A percentile compares a stretch with the other conserved stretches of the same genome.
Conservation (phyloP, 2,888 invertebrate species). For the Corbicula japonica region DNA sequence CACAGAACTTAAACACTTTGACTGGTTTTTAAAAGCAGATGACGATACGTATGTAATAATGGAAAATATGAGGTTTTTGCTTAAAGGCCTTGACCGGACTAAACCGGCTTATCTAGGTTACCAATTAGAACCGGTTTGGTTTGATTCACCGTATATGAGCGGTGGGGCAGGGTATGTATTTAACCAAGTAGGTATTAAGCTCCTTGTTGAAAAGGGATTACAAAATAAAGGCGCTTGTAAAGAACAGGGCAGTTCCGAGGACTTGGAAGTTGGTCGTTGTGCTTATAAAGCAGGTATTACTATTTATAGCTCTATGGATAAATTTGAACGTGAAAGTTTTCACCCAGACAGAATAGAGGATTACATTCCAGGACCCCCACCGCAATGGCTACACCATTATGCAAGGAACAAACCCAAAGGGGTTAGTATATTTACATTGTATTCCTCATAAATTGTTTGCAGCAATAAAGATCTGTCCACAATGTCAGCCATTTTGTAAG, state of each 20-base stretch:
- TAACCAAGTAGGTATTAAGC: conserved; percentile 51
- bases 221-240: conserved; percentile 48
- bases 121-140: conserved; percentile 60
- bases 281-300: conserved; percentile 52
- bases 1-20: conserved; percentile 56
- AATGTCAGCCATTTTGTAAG: neutral
- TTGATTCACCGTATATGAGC: conserved; percentile 66
- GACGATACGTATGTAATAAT: conserved; percentile 65
- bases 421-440: conserved; percentile 46
- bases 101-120: conserved; percentile 58
- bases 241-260: conserved; percentile 61
- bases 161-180: conserved; percentile 67
- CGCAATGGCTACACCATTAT: conserved; percentile 61
- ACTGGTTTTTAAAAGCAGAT: conserved; percentile 68
- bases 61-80: conserved; percentile 58
- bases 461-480: neutral
- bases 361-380: conserved; percentile 63
- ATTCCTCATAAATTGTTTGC: neutral
- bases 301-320: conserved; percentile 58
- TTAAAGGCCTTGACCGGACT: conserved; percentile 39
- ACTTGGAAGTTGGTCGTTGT: conserved; percentile 62
- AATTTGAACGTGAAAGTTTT: conserved; percentile 63
- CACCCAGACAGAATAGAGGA: conserved; percentile 61
- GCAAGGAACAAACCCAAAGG: conserved; percentile 64
- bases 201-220: conserved; percentile 56